Evolutionary conservation across 2,888 invertebrate species (phyloP).

Genomic region (Aphodius sticticus): DNA sequence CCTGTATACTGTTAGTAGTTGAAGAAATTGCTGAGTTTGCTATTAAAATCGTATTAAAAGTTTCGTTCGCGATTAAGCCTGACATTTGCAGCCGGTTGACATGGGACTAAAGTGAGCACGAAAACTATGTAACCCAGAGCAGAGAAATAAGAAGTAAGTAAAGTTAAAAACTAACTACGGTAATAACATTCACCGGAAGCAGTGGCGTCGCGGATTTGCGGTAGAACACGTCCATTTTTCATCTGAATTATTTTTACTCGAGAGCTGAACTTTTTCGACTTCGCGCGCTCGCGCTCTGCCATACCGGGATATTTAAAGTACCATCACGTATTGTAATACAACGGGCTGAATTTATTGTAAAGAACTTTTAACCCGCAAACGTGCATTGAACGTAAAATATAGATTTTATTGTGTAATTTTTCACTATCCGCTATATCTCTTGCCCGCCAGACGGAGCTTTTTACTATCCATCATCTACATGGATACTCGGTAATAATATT

Average conservation of each 20-base stretch:
- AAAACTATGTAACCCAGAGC: neutral
- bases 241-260: conserved; percentile 11
- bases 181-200: conserved; percentile 19
- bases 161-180: conserved; percentile 10
- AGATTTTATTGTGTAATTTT: conserved; percentile 33
- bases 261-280: conserved; percentile 27
- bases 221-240: conserved; percentile 16
- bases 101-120: neutral
- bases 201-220: conserved; percentile 11
- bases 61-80: too few relatives aligned
- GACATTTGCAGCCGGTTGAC: neutral
- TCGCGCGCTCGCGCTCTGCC: conserved; percentile 10
- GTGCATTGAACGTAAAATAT: conserved; percentile 33
- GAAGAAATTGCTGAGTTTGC: too few relatives aligned
- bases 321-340: conserved; percentile 38
- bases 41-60: too few relatives aligned
- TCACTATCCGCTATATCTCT: conserved; percentile 16
- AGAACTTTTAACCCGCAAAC: conserved; percentile 37
- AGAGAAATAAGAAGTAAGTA: neutral
- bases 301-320: conserved; percentile 33
- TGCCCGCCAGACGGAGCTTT: neutral
- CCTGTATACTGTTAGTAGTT: too few relatives aligned
- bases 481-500: neutral
- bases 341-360: conserved; percentile 37
- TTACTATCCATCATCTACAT: neutral